Percentiles rank a stretch among this genome's conserved stretches.
Evolutionary conservation across 2,113 vertebrate species (phyloP).

Genomic region (Urocitellus parryii): DNA sequence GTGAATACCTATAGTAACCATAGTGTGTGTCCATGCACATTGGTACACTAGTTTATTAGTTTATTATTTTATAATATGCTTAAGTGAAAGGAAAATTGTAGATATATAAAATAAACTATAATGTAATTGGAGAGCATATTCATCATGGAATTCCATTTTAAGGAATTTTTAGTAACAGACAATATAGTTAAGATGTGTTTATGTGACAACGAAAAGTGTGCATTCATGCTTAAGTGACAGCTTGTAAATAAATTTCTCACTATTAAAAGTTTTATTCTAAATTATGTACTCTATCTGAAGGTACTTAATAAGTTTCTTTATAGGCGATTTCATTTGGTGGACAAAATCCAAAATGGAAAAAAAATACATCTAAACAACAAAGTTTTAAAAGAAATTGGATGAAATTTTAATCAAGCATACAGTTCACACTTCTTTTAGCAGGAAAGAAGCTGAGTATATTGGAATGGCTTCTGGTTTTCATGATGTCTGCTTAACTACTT

Average conservation of each 20-base stretch:
- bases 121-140: background rate
- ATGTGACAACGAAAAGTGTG: background rate
- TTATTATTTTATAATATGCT: no score
- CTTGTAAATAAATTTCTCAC: background rate
- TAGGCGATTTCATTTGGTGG: background rate
- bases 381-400: background rate
- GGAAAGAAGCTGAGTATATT: background rate
- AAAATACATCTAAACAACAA: background rate
- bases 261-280: conserved; percentile 31
- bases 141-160: background rate
- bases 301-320: conserved; percentile 6
- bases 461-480: background rate
- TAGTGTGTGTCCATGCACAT: no score
- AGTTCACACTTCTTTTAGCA: background rate
- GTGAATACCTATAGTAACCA: background rate
- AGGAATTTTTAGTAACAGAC: background rate
- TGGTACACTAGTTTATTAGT: no score
- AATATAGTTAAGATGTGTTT: background rate
- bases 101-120: background rate
- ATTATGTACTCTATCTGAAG: background rate
- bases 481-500: background rate
- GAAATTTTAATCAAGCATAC: background rate
- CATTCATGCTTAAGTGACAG: background rate
- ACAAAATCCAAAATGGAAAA: conserved; percentile 27
- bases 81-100: background rate